phyloP scores from a whole-genome alignment of 2,797 vertebrate species.

The Danio albolineatus region DNA sequence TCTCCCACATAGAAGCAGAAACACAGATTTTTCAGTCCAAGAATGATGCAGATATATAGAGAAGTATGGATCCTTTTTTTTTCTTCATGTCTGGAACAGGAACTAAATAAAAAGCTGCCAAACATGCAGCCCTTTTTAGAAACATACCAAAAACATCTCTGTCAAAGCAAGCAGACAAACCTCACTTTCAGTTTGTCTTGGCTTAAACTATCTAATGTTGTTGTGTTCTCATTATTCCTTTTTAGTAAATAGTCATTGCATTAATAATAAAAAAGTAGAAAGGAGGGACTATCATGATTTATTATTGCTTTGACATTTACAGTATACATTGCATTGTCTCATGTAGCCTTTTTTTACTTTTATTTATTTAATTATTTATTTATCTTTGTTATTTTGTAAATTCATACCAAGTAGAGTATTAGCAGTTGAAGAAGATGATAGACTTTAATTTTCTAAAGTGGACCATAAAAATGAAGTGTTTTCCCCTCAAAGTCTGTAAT shows the following conservation, averaged over 20 bases:
- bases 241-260: background rate
- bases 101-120: constrained; percentile 57
- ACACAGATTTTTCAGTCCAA: constrained; percentile 34
- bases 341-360: too few species aligned
- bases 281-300: too few species aligned
- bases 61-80: constrained; percentile 30
- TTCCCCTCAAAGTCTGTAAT: background rate
- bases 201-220: constrained; percentile 15
- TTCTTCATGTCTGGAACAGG: constrained; percentile 48
- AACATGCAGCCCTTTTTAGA: constrained; percentile 47
- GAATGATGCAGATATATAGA: constrained; percentile 46
- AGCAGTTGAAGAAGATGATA: too few species aligned
- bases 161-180: constrained; percentile 31
- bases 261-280: background rate
- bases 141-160: constrained; percentile 43
- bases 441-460: too few species aligned
- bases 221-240: background rate
- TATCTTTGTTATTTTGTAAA: too few species aligned
- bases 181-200: constrained; percentile 47
- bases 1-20: constrained; percentile 19
- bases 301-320: too few species aligned
- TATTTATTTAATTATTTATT: too few species aligned
- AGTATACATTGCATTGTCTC: too few species aligned
- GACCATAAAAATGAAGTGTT: background rate
- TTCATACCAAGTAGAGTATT: too few species aligned